Evolutionary conservation across 2,888 invertebrate genomes (phyloP), one percentile per base, ranked within the genome.

Genomic region (Anoncus sp.): DNA sequence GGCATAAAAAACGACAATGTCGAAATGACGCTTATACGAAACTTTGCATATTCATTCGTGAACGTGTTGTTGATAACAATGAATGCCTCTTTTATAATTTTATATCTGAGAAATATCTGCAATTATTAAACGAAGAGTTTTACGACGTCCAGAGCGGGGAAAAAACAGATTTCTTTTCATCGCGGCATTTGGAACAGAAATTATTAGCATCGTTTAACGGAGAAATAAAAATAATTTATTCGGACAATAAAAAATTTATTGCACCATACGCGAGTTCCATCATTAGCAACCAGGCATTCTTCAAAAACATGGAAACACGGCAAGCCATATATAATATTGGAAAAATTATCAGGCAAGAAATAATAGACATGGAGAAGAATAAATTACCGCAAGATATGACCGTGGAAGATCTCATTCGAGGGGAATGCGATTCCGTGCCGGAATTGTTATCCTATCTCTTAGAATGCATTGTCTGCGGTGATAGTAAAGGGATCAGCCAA

Each of bases 201-300:
- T 31, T 31, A 7, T 7, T 31, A 5, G 31, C 31, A 31, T 5
- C 31, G 31, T 31, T 31, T 31, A 7, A 31, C 31, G 31, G 7
- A 31, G 31, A 31, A 31, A 31, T 31, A 31, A 31, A 31, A 7
- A 31, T 31, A 31, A 31, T 31, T 31, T 31, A 31, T 31, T 31
- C 49, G 24, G 49, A 9, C 49, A 24, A 51, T 10, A 24, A 51
- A 51, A 51, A 51, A 51, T 51, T 14, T 22, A 22, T 51, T 51
- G 49, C 24, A 14, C 49, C 49, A 10, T 51, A 51, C 49, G 49
- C 49, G 3, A 22, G 49, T 60, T 24, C 40, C 59, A 22, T 60
- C 12, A n/a, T 60, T 22, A 60, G 59, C n/a, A 60, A 60, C 20
- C 43, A 60, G n/a, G 59, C 20, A 43, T 60, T 60, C 40, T 60